A percentile compares a stretch with the other conserved stretches of the same genome.
Conservation (phyloP, 2,888 invertebrate genomes). For the Cephus spinipes region DNA sequence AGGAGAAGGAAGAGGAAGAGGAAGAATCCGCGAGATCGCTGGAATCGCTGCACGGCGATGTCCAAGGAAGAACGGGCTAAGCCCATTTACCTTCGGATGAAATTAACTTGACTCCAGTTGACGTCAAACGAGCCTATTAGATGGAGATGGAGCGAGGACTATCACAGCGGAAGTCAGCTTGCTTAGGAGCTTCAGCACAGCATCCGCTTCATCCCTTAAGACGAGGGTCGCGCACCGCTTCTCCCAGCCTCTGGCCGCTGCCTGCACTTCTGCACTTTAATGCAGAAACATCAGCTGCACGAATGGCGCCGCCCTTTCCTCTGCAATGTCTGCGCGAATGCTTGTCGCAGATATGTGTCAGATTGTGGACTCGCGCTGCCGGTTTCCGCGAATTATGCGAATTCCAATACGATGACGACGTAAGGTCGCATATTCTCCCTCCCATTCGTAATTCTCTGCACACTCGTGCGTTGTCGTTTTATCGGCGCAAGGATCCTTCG, state of each 20-base stretch:
- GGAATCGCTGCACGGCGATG: too few relatives aligned
- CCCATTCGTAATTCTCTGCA: too few relatives aligned
- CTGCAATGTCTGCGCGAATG: constrained; percentile 18
- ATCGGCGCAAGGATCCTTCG: too few relatives aligned
- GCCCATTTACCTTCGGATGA: constrained; percentile 10
- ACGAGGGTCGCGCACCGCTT: too few relatives aligned
- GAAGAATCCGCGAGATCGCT: too few relatives aligned
- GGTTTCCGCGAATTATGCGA: constrained; percentile 10
- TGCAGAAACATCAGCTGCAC: neutral
- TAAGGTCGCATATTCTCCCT: too few relatives aligned
- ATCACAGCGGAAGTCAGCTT: neutral
- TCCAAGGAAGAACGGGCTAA: too few relatives aligned
- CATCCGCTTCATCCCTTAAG: neutral
- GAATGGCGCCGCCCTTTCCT: too few relatives aligned
- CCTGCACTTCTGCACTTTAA: too few relatives aligned
- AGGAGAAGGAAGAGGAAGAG: neutral
- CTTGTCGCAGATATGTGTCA: constrained; percentile 53
- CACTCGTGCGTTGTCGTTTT: too few relatives aligned
- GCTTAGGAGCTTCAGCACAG: neutral
- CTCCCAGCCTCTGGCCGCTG: too few relatives aligned
- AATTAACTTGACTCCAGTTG: constrained; percentile 43
- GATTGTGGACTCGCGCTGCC: constrained; percentile 40
- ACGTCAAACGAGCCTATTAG: constrained; percentile 42
- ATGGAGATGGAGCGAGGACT: neutral
- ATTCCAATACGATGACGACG: too few relatives aligned